Base-by-base conservation (phyloP, 1,140 invertebrate species). In the Drosophila kurseongensis region DNA sequence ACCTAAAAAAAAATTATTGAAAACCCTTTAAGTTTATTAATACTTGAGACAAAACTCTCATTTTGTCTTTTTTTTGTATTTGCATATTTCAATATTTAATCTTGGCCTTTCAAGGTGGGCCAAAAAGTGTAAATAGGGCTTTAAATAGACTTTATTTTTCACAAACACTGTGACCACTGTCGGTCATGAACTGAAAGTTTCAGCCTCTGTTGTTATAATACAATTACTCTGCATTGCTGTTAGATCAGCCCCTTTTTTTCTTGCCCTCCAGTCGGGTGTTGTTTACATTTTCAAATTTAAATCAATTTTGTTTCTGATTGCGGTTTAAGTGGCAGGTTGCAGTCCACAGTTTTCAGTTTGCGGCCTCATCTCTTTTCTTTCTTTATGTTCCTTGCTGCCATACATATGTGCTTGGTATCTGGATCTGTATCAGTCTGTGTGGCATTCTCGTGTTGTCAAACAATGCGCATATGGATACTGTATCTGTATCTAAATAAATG, bases 221-320 rank as follows among this genome's bases (percentile, higher is more conserved):
- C 75, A 72, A 71, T 40, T 71, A 48, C 65, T n/a, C 27, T 41
- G 63, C n/a, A 23, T 36, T 36, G 51, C 60, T 63, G 60, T 50
- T 63, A 40, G 41, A 48, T 60, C 55, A 14, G 32, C 35, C 63
- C 23, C n/a, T 18, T 36, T 18, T 18, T 18, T 29, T 12, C 13
- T 8, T 38, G 18, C n/a, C 23, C 16, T 14, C 52, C 29, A 36
- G 35, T 14, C n/a, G 57, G 56, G 55, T 52, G 38, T 67, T 85
- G 81, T 80, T 85, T 71, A 86, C 75, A 69, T 68, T 75, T 75
- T 88, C 71, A 88, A 82, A 88, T 86, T 88, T 66, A 79, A 88
- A 86, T 83, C 83, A 86, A 83, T 86, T 86, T 83, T 45, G 67
- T 58, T 77, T 88, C 59, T 88, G 83, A 86, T 86, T 86, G 83